Evolutionary conservation across 2,113 vertebrate genomes (phyloP), one percentile per base, ranked within the genome.

Genomic region (Agelaius tricolor): DNA sequence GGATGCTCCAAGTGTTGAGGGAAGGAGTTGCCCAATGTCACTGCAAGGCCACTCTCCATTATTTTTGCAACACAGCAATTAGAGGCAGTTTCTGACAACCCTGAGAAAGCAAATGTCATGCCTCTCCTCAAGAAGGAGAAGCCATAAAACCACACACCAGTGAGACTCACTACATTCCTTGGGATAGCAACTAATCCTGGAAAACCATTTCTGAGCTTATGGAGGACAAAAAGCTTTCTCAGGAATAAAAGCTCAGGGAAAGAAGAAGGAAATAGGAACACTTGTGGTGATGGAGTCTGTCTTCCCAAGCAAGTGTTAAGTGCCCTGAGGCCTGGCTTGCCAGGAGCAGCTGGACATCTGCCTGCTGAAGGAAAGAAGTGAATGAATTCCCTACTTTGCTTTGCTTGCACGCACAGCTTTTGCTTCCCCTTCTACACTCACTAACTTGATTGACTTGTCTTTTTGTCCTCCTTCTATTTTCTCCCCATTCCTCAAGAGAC

Each of bases 41-140:
- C 46, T 35, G 30, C 33, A 71, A 89, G 15, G 26, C 7, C 49
- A 44, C 16, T 27, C 49, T 52, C 18, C 3, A 43, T 43, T 66
- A n/a, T 16, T 41, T 78, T 37, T 83, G 41, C 37, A 57, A 52
- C 7, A 51, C 3, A 27, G 31, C 27, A 75, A 57, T 62, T 24
- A 16, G 8, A 92, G 18, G 27, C 9, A 1, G 15, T 44, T 79
- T 46, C 51, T 52, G 22, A 86, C 0, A 0, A 4, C 39, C 17
- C 30, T 27, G 20, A 83, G 15, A 87, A 89, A 67, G 26, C 23
- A 72, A 72, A 58, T 16, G 19, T 47, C n/a, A 54, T 26, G 51
- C 46, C 28, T 46, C 46, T 61, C 30, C 39, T 46, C 39, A 61
- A 37, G 41, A 39, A 24, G 10, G 8, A 76, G 15, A 17, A 58